These are phyloP conservation scores for Passer domesticus DNA, from an alignment of 2,113 vertebrate species.

Conservation along the genomic window DNA sequence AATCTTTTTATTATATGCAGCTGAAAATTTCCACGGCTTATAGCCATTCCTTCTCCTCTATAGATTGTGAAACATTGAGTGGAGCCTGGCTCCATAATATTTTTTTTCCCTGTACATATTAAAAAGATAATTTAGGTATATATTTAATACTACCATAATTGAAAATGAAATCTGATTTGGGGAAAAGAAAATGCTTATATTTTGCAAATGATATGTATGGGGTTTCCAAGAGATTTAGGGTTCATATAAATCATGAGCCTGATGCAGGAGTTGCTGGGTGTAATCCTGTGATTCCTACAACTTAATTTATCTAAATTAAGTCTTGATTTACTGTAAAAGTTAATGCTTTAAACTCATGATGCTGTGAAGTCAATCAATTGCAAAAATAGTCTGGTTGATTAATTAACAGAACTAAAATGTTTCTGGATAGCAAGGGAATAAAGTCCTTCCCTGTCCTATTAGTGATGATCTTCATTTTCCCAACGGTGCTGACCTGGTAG, in stretches of 20 bases:
- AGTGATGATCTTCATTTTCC: neutral
- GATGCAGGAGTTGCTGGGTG: neutral
- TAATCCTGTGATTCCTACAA: neutral
- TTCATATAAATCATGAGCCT: neutral
- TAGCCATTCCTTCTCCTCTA: neutral
- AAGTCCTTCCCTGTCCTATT: neutral
- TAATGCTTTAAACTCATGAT: neutral
- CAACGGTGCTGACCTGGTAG: neutral
- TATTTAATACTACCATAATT: neutral
- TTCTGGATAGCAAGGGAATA: neutral
- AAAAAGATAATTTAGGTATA: neutral
- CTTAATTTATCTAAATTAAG: neutral
- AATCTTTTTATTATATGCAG: neutral
- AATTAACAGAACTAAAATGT: neutral
- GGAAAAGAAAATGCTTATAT: neutral
- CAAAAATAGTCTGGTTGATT: neutral
- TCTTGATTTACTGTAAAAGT: neutral
- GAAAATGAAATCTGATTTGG: neutral
- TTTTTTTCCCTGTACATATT: neutral
- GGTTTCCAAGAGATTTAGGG: neutral
- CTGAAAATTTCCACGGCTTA: neutral
- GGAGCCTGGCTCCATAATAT: fast-evolving
- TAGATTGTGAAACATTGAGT: fast-evolving
- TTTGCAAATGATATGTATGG: neutral
- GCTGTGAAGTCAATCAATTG: neutral